Base-by-base conservation (phyloP, 2,888 invertebrate species). In the Cyaniris semiargus region DNA sequence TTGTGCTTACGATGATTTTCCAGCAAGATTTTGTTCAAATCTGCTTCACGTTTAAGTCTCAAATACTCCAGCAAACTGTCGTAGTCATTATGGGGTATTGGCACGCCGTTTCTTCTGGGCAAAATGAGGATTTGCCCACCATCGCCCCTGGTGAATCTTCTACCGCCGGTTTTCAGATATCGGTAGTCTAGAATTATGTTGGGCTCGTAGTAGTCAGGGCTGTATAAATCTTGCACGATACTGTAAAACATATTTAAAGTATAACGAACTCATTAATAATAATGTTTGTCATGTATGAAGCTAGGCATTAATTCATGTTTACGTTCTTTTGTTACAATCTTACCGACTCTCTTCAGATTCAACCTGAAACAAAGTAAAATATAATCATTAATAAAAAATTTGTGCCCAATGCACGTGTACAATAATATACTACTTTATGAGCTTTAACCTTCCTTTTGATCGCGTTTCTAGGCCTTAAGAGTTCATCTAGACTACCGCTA, bases 101-200 rank as follows among this genome's bases (percentile, higher is more conserved):
- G 71, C 34, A 76, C 58, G 1, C 56, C 56, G 38, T 76, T 76
- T 21, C 76, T 53, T 71, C 58, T 76, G 3, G 76, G 76, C 21
- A 76, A 84, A 60, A 93, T 91, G 18, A 93, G 84, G 78, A 90
- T 85, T 78, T 92, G 91, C 0, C 92, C 92, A 0, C 92, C 91
- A 0, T 89, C 89, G 0, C 90, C 87, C 4, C 90, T 88, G 0
- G 87, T 86, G 84, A 91, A 93, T 80, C 90, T 89, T 66, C 92
- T 86, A 7, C 92, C 92, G 0, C 91, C 92, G 0, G 90, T 86
- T 82, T 90, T 91, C 75, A 90, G 79, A 83, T 91, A 92, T 76
- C 93, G 86, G 82, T 91, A 93, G 87, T 93, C 93, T 23, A 93
- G 82, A 58, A 90, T 82, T 84, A 88, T 86, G 10, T 86, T 88